A percentile compares a stretch with the other conserved stretches of the same genome.
Evolutionary conservation across 1,140 invertebrate genomes (phyloP).

Genomic region (Ceratitis capitata): DNA sequence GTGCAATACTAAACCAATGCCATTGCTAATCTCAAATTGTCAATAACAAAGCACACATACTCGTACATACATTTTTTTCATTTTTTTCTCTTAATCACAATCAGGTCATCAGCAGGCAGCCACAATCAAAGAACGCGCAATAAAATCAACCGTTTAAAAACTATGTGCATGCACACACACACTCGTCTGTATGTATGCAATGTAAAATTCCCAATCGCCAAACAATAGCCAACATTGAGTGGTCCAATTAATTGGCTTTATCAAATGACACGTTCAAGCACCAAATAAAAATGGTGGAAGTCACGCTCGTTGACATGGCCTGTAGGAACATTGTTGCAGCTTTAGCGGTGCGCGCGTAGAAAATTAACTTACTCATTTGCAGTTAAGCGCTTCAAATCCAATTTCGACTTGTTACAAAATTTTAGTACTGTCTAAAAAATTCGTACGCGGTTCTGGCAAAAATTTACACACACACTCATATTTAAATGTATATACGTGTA

Average conservation of each 20-base stretch:
- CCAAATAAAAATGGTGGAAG: not conserved
- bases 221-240: not conserved
- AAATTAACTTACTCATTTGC: too few relatives aligned
- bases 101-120: constrained; percentile 10
- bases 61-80: too few relatives aligned
- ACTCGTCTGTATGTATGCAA: not conserved
- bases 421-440: not conserved
- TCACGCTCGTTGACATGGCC: not conserved
- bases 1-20: not conserved
- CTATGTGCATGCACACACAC: too few relatives aligned
- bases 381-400: too few relatives aligned
- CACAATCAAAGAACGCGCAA: not conserved
- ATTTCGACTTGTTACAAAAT: not conserved
- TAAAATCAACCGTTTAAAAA: not conserved
- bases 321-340: not conserved
- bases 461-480: not conserved
- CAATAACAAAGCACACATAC: not conserved
- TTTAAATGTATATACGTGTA: not conserved
- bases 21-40: not conserved
- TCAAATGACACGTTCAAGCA: constrained; percentile 1
- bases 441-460: not conserved
- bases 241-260: constrained; percentile 28
- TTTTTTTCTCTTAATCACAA: not conserved
- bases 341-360: too few relatives aligned
- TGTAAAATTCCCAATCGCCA: not conserved